Conservation (phyloP, 2,113 vertebrate species). For the Philantomba maxwellii region DNA sequence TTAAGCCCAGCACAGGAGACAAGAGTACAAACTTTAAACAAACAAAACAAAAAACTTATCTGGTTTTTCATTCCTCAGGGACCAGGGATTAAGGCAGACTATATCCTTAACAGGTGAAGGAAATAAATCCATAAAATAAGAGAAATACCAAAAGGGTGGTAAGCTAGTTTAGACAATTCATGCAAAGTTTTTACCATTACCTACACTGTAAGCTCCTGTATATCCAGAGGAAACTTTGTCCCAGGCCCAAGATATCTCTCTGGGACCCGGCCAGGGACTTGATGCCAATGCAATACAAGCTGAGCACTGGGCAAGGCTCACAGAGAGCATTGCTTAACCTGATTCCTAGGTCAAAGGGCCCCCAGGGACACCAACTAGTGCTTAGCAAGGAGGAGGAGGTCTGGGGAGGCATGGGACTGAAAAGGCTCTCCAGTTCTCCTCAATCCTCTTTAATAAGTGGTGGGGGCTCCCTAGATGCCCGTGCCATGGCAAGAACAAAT, state of each 20-base stretch:
- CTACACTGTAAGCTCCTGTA: not conserved
- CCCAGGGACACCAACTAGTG: not conserved
- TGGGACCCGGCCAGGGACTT: not conserved
- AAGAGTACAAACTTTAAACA: not conserved
- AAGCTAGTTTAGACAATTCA: slow-evolving; percentile 12
- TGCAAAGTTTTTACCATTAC: not conserved
- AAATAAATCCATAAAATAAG: slow-evolving; percentile 37
- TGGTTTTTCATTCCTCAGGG: not conserved
- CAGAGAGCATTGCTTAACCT: not conserved
- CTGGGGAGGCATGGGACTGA: not conserved
- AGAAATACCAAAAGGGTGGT: not conserved
- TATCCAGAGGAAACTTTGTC: not conserved
- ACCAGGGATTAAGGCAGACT: slow-evolving; percentile 16
- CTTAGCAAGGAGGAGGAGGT: not conserved
- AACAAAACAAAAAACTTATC: not conserved
- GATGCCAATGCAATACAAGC: not conserved
- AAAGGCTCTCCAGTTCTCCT: not conserved
- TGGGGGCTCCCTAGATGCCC: not conserved
- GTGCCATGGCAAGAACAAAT: not conserved
- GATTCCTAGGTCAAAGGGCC: not conserved
- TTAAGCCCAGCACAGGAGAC: not conserved
- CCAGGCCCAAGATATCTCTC: not conserved
- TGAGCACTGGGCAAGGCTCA: not conserved
- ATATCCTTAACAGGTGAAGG: not conserved
- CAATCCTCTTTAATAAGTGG: not conserved